phyloP scores from a whole-genome alignment of 2,888 invertebrate genomes.

The Loripinus fragilis region DNA sequence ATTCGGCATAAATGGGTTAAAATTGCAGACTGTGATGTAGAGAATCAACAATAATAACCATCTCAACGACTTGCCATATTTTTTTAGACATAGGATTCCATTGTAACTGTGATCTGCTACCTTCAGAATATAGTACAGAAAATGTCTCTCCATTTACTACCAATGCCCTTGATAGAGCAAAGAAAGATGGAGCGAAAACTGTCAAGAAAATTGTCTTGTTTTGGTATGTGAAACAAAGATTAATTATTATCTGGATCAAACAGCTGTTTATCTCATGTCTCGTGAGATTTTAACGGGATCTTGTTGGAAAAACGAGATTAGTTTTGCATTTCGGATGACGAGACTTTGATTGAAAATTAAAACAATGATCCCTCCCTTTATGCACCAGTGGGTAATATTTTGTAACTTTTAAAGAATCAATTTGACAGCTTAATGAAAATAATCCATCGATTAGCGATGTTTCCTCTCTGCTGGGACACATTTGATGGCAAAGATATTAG shows the following conservation, averaged over 20 bases:
- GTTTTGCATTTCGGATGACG: constrained; percentile 57
- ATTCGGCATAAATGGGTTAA: no score
- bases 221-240: constrained; percentile 56
- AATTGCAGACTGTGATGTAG: no score
- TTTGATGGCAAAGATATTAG: constrained; percentile 45
- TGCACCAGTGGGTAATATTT: constrained; percentile 60
- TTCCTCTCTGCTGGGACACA: constrained; percentile 42
- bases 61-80: no score
- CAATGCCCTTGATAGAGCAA: not conserved
- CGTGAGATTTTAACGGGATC: constrained; percentile 50
- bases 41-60: no score
- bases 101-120: no score
- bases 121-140: no score
- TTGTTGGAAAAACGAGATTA: constrained; percentile 50
- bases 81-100: no score
- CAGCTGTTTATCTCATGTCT: constrained; percentile 63
- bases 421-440: constrained; percentile 66
- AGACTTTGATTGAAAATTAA: constrained; percentile 59
- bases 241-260: constrained; percentile 64
- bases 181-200: not conserved
- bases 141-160: not conserved
- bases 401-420: constrained; percentile 62
- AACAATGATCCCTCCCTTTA: constrained; percentile 56
- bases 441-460: constrained; percentile 54
- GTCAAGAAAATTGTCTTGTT: constrained; percentile 13